A percentile compares a stretch with the other conserved stretches of the same genome.
Evolutionary conservation across 2,888 invertebrate species (phyloP).

Genomic region (Odontothrips loti): DNA sequence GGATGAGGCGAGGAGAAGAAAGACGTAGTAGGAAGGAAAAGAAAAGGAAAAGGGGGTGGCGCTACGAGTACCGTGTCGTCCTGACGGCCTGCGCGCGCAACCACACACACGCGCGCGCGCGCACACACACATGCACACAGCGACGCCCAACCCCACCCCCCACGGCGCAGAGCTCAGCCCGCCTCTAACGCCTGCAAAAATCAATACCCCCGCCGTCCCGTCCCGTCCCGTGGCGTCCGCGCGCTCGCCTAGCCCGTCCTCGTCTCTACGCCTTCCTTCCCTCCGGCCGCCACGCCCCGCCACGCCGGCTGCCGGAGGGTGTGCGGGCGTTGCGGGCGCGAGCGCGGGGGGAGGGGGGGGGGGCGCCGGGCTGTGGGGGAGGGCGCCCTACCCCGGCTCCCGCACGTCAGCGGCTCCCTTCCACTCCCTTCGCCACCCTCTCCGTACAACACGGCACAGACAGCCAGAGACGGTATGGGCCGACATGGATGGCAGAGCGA

Average conservation of each 20-base stretch:
- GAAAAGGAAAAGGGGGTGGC: neutral
- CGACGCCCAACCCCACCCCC: neutral
- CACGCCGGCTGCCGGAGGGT: neutral
- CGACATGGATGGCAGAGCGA: too few species aligned
- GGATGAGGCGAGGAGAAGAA: neutral
- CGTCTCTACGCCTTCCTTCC: neutral
- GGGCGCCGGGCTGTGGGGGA: neutral
- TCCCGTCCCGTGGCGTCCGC: neutral
- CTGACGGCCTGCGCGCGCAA: neutral
- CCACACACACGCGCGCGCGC: neutral
- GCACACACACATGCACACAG: neutral
- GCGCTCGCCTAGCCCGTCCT: neutral
- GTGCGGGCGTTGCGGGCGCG: neutral
- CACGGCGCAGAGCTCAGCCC: neutral
- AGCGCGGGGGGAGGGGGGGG: neutral
- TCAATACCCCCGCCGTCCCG: neutral
- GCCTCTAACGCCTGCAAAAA: neutral
- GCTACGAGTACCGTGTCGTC: neutral
- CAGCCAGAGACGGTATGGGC: too few species aligned
- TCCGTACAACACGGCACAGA: too few species aligned
- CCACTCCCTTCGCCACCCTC: too few species aligned
- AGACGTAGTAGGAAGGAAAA: neutral
- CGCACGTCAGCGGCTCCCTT: neutral
- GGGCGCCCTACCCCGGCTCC: neutral
- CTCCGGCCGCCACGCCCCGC: slow-evolving; percentile 6